Evolutionary conservation across 2,797 vertebrate genomes (phyloP).

Genomic region (Vireo griseus): DNA sequence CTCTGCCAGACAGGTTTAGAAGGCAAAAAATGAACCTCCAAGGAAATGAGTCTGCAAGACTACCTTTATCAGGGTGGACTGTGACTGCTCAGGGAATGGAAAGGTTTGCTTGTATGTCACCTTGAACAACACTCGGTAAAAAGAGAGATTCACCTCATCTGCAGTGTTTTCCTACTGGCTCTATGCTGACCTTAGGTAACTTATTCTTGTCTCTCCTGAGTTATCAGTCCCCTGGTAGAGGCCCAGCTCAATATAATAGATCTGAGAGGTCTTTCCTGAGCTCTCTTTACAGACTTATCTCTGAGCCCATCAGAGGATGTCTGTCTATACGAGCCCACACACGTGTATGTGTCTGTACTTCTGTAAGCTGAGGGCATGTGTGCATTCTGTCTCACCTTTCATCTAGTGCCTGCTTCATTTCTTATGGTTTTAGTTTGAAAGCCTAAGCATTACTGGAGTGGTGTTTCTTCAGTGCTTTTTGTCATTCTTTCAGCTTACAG

Average conservation of each 20-base stretch:
- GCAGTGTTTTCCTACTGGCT: neutral
- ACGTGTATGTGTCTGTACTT: neutral
- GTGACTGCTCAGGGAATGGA: neutral
- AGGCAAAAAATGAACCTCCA: neutral
- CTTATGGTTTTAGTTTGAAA: slow-evolving; percentile 2
- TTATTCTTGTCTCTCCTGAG: neutral
- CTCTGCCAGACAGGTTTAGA: neutral
- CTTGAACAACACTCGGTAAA: neutral
- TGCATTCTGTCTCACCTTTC: neutral
- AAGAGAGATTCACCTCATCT: neutral
- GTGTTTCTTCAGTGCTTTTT: slow-evolving; percentile 8
- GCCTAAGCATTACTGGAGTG: neutral
- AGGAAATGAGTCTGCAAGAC: neutral
- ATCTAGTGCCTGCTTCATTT: neutral
- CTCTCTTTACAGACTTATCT: neutral
- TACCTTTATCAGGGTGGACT: neutral
- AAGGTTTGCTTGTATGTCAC: neutral
- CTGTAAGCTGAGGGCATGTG: neutral
- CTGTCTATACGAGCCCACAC: neutral
- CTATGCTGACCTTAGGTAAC: neutral
- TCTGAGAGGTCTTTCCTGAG: neutral
- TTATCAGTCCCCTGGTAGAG: neutral
- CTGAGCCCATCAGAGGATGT: neutral
- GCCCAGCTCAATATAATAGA: neutral
- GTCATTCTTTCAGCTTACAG: neutral